A percentile compares a stretch with the other conserved stretches of the same genome.
Conservation (phyloP, 2,888 invertebrate genomes). For the Periphyllus acericola region DNA sequence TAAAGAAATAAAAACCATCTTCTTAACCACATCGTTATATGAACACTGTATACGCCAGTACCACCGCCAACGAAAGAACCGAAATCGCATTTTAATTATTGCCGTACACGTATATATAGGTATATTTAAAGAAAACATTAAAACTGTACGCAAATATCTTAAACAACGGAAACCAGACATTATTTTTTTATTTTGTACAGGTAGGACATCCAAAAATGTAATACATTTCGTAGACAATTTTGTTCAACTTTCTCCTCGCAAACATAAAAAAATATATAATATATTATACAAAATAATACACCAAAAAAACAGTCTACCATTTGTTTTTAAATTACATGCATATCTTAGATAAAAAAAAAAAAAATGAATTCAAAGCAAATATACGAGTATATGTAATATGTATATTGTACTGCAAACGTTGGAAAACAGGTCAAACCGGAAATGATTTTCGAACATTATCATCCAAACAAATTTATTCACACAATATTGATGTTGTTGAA, state of each 20-base stretch:
- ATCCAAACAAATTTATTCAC: slow-evolving; percentile 14
- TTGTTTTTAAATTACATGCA: slow-evolving; percentile 8
- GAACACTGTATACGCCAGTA: background rate
- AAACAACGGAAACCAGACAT: background rate
- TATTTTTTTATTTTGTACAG: background rate
- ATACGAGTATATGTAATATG: no score
- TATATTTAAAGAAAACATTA: background rate
- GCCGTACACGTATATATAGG: background rate
- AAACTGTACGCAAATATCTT: background rate
- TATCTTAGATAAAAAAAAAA: background rate
- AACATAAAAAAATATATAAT: background rate
- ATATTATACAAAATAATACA: background rate
- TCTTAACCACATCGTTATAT: background rate
- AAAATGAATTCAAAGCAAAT: slow-evolving; percentile 52
- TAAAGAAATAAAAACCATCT: background rate
- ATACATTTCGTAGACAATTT: background rate
- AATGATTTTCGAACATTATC: slow-evolving; percentile 43
- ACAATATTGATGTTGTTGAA: slow-evolving; percentile 15
- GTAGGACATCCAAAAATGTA: background rate
- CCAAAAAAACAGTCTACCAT: slow-evolving; percentile 5
- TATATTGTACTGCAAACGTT: background rate
- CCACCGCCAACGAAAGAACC: background rate
- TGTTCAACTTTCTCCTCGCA: slow-evolving; percentile 33
- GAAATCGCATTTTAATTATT: slow-evolving; percentile 39
- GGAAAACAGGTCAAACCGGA: slow-evolving; percentile 41